Base-by-base conservation (phyloP, 2,888 invertebrate genomes). In the Mactromeris polynyma region DNA sequence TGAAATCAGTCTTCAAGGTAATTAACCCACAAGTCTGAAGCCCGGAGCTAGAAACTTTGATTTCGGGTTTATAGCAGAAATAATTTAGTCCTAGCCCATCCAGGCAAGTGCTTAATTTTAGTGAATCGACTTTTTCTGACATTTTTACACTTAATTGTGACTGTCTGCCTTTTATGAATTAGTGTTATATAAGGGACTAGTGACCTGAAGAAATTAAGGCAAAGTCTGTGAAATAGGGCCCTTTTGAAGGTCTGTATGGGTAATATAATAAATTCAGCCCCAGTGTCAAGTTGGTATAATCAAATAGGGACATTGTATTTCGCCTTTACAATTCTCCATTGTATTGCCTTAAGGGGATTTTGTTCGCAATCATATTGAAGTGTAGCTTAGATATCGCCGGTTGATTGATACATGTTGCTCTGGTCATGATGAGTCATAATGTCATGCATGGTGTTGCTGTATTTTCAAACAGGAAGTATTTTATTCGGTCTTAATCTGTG, bases 301-400 rank as follows among this genome's bases (percentile, higher is more conserved):
- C n/a, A 9, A 26, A 26, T 26, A 26, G 26, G 26, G 58, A 26
- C 26, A 46, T 17, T 46, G 46, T 11, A 46, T 46, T n/a, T 64
- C 26, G 26, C 58, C 58, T 64, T n/a, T 26, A 64, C 58, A 64
- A 64, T 64, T 26, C n/a, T 26, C 9, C 26, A 64, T 64, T 64
- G 58, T 26, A n/a, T 26, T 21, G 58, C 58, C 58, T 64, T 64
- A 64, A 64, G 58, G 58, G 58, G 58, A 64, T 64, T 64, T 64
- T 26, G 26, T 64, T 26, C n/a, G 26, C 26, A n/a, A 64, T 26
- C 58, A 21, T 64, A n/a, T 26, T 1, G n/a, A 64, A 64, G 58
- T 64, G 58, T 64, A 9, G 58, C 6, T 64, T 6, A 26, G 58
- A 64, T 64, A 26, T 64, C 26, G 6, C n/a, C n/a, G 4, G n/a